Evolutionary conservation across 2,797 vertebrate species (phyloP).

Genomic region (Chaetodon trifasciatus): DNA sequence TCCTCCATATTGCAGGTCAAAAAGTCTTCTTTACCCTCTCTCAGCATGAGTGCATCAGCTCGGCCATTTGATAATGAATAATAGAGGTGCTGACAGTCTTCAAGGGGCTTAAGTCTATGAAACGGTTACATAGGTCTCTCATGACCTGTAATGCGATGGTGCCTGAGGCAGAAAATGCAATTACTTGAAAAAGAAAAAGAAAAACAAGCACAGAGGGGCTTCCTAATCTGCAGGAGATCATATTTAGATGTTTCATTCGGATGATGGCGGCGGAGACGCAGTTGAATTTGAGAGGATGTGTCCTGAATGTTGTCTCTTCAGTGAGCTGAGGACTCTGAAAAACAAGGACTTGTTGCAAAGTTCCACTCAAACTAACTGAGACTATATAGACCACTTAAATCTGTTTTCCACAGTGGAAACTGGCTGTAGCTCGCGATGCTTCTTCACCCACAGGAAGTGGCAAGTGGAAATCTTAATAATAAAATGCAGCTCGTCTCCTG

Average conservation of each 20-base stretch:
- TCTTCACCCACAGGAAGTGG: background rate
- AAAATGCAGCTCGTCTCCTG: background rate
- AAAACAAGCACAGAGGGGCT: constrained; percentile 49
- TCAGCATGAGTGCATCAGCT: constrained; percentile 37
- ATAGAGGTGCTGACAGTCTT: constrained; percentile 67
- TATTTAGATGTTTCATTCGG: constrained; percentile 36
- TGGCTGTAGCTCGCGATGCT: background rate
- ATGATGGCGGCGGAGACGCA: constrained; percentile 6
- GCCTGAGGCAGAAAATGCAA: constrained; percentile 77
- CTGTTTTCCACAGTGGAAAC: background rate
- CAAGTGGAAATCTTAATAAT: constrained; percentile 7
- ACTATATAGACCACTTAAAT: background rate
- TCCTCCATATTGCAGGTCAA: constrained; percentile 15
- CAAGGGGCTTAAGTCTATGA: constrained; percentile 64
- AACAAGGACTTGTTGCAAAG: background rate
- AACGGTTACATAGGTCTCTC: constrained; percentile 69
- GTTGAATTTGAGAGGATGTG: background rate
- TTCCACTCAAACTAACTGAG: background rate
- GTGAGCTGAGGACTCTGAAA: background rate
- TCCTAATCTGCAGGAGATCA: constrained; percentile 43
- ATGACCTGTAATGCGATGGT: constrained; percentile 70
- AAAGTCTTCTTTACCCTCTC: constrained; percentile 11
- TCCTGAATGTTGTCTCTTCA: background rate
- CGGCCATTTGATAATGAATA: constrained; percentile 64
- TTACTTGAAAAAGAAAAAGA: constrained; percentile 57